Conservation (phyloP, 2,797 vertebrate species). For the Eleutherodactylus coqui region DNA sequence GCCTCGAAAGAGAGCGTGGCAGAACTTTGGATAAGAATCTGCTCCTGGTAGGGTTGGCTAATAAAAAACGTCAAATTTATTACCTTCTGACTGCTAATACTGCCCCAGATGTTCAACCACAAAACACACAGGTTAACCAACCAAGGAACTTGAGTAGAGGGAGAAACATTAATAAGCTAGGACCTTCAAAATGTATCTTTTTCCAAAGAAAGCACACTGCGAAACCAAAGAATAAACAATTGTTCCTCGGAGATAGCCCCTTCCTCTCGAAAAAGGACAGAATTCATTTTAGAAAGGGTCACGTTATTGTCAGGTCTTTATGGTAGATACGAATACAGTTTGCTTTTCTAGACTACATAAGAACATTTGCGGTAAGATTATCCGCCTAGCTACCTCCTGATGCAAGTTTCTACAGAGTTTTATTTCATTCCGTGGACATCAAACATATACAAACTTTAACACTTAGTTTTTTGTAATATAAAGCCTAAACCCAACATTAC, state of each 20-base stretch:
- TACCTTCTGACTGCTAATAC: conserved; percentile 64
- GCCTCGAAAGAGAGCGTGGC: conserved; percentile 65
- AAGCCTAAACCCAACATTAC: background rate
- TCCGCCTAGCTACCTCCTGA: background rate
- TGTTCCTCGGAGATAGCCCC: conserved; percentile 29
- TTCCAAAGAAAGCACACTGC: conserved; percentile 64
- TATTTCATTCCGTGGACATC: background rate
- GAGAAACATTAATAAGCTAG: conserved; percentile 64
- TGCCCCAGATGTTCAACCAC: conserved; percentile 69
- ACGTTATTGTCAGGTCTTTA: conserved; percentile 15
- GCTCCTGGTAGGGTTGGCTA: conserved; percentile 65
- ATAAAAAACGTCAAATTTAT: conserved; percentile 69
- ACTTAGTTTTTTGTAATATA: background rate
- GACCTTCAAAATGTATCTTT: conserved; percentile 66
- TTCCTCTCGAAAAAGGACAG: conserved; percentile 30
- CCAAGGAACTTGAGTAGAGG: conserved; percentile 65
- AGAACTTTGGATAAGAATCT: conserved; percentile 70
- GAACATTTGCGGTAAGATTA: conserved; percentile 1
- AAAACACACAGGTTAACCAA: conserved; percentile 67
- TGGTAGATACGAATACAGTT: background rate
- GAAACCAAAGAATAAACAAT: conserved; percentile 65
- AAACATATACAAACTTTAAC: background rate
- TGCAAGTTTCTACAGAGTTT: background rate
- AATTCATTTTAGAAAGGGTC: conserved; percentile 8
- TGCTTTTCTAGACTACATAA: conserved; percentile 7